Evolutionary conservation across 2,113 vertebrate species (phyloP).

Genomic region (Centropus bengalensis): DNA sequence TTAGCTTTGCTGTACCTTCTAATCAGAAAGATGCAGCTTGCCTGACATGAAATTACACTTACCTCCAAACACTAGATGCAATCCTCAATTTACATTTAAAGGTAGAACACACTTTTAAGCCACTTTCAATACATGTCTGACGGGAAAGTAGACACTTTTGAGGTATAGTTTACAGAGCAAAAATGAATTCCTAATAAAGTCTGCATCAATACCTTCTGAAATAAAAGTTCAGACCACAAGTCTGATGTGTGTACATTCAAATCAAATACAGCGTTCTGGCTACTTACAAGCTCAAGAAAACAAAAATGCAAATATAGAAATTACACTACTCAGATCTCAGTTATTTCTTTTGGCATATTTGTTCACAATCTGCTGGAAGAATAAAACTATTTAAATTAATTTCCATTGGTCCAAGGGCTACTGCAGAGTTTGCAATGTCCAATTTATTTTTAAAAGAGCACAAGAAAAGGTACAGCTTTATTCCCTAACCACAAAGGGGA

Average conservation of each 20-base stretch:
- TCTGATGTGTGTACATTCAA: accelerated
- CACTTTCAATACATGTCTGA: neutral
- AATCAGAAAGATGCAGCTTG: neutral
- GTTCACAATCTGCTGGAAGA: neutral
- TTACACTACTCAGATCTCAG: neutral
- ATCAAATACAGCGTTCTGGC: neutral
- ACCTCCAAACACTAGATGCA: neutral
- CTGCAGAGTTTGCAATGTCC: neutral
- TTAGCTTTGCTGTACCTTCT: neutral
- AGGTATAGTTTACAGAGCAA: neutral
- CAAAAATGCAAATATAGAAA: neutral
- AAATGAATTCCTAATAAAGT: neutral
- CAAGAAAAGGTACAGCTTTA: neutral
- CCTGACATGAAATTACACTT: neutral
- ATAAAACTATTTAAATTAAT: neutral
- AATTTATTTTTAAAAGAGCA: neutral
- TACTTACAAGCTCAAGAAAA: neutral
- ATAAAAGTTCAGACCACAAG: neutral
- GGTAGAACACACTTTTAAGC: neutral
- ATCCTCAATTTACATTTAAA: neutral
- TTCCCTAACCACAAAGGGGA: neutral
- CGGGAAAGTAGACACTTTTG: neutral
- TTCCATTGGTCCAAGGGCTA: neutral
- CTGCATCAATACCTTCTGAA: neutral
- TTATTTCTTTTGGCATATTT: neutral